These are phyloP conservation scores for Drosophila bunnanda DNA, from an alignment of 2,888 invertebrate genomes.

Conservation along the genomic window DNA sequence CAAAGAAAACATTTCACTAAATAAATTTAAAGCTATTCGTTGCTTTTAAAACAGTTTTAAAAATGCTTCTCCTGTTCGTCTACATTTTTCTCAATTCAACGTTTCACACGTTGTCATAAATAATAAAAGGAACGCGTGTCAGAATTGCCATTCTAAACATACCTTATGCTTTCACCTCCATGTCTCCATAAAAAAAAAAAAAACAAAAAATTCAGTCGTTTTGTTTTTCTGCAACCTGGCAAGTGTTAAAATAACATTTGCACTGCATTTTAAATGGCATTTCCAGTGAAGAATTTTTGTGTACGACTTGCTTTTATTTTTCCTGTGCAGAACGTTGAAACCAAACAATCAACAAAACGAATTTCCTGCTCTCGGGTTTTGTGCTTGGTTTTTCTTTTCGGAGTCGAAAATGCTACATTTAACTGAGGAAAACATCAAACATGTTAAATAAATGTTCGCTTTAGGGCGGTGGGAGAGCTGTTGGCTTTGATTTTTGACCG, in stretches of 20 bases:
- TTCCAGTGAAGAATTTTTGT: constrained; percentile 12
- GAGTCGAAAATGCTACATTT: constrained; percentile 33
- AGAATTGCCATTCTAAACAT: constrained; percentile 32
- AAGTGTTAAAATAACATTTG: constrained; percentile 60
- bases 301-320: constrained; percentile 1
- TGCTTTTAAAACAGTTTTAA: no score
- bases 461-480: constrained; percentile 1
- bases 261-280: constrained; percentile 54
- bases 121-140: constrained; percentile 38
- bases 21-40: no score
- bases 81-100: constrained; percentile 19
- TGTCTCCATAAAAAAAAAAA: constrained; percentile 22
- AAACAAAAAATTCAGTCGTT: constrained; percentile 16
- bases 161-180: constrained; percentile 17
- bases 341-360: constrained; percentile 44
- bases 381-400: constrained; percentile 10
- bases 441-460: constrained; percentile 36
- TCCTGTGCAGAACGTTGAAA: constrained; percentile 14
- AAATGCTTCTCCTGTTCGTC: neutral
- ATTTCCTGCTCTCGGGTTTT: constrained; percentile 25
- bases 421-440: constrained; percentile 42
- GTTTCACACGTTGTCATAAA: constrained; percentile 47
- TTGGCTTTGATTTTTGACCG: constrained; percentile 23
- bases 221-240: constrained; percentile 41
- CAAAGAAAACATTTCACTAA: no score